Percentiles rank a stretch among this genome's conserved stretches.
Conservation (phyloP, 2,888 invertebrate species). For the Lepidochitona cinerea region DNA sequence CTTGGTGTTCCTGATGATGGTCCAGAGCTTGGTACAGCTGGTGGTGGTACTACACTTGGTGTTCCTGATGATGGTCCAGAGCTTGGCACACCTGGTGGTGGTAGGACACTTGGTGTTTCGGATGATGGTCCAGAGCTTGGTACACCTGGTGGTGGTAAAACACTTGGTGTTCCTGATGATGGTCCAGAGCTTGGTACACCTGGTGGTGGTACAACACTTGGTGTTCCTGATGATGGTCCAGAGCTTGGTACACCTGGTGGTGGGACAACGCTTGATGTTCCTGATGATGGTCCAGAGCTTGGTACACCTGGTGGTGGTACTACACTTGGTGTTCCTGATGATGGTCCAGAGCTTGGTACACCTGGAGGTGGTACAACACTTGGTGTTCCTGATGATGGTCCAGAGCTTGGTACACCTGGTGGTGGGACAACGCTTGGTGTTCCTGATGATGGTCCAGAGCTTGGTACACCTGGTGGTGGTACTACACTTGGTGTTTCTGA, state of each 20-base stretch:
- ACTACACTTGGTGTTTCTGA: neutral
- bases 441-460: neutral
- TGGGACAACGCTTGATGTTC: neutral
- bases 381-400: neutral
- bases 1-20: neutral
- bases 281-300: neutral
- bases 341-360: neutral
- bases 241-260: neutral
- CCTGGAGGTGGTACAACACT: neutral
- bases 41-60: neutral
- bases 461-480: neutral
- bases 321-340: neutral
- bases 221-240: neutral
- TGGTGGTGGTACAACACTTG: neutral
- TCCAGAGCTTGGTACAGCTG: neutral
- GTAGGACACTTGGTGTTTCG: neutral
- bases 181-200: neutral
- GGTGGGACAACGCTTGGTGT: neutral
- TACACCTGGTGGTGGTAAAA: neutral
- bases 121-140: neutral
- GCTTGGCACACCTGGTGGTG: neutral
- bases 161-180: neutral
- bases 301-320: neutral
- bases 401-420: neutral
- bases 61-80: neutral